A percentile compares a stretch with the other conserved stretches of the same genome.
phyloP scores from a whole-genome alignment of 2,888 invertebrate species.

The Morpho deidamia region DNA sequence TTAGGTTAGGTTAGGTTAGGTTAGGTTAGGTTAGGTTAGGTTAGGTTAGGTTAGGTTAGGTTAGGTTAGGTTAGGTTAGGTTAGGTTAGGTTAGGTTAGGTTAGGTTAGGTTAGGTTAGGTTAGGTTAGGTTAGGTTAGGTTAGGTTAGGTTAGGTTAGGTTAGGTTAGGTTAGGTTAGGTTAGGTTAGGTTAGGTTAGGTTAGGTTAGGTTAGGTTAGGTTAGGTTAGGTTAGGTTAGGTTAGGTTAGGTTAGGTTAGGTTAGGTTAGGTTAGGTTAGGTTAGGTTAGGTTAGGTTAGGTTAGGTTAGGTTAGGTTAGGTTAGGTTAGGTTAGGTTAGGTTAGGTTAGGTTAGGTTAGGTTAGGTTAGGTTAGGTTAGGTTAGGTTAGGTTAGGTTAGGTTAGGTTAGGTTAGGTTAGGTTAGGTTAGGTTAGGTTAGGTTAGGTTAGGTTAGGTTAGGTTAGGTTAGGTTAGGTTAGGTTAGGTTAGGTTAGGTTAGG shows the following conservation, averaged over 20 bases:
- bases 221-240: slow-evolving; percentile 21
- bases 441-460: slow-evolving; percentile 16
- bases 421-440: slow-evolving; percentile 16
- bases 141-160: slow-evolving; percentile 13
- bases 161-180: slow-evolving; percentile 10
- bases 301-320: slow-evolving; percentile 21
- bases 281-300: slow-evolving; percentile 22
- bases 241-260: slow-evolving; percentile 24
- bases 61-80: slow-evolving; percentile 16
- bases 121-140: slow-evolving; percentile 12
- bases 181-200: not conserved
- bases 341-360: slow-evolving; percentile 17
- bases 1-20: slow-evolving; percentile 1
- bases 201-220: slow-evolving; percentile 20
- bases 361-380: slow-evolving; percentile 20
- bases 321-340: slow-evolving; percentile 18
- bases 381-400: slow-evolving; percentile 22
- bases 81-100: slow-evolving; percentile 17
- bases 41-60: slow-evolving; percentile 12
- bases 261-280: slow-evolving; percentile 22
- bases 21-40: not conserved
- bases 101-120: slow-evolving; percentile 14
- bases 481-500: slow-evolving; percentile 10
- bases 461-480: slow-evolving; percentile 16
- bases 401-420: slow-evolving; percentile 14